phyloP scores from a whole-genome alignment of 2,888 invertebrate genomes.

The Xestobium rufovillosum region DNA sequence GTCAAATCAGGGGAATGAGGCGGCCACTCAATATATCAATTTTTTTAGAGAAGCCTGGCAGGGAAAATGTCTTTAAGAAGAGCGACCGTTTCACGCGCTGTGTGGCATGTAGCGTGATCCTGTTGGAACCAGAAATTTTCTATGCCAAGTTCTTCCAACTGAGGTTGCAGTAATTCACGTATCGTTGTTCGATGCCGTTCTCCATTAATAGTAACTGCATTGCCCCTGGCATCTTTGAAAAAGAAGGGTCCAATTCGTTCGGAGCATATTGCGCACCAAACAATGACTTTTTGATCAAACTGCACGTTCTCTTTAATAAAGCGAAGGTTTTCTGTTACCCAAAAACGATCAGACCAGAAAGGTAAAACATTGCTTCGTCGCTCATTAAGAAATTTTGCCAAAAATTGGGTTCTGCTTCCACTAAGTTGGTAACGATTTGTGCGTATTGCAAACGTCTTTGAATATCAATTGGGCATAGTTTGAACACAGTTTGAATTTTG shows the following conservation, averaged over 20 bases:
- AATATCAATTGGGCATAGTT: background rate
- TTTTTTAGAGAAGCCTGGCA: too few species aligned
- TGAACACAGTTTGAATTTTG: background rate
- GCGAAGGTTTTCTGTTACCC: background rate
- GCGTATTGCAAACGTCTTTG: background rate
- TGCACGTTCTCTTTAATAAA: background rate
- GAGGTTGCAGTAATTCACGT: background rate
- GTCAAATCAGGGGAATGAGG: too few species aligned
- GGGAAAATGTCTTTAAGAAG: background rate
- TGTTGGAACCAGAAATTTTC: background rate
- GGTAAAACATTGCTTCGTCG: background rate
- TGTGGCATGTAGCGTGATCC: constrained; percentile 2
- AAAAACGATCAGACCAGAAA: background rate
- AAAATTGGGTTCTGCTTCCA: background rate
- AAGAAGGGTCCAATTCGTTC: background rate
- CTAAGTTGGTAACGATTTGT: constrained; percentile 1
- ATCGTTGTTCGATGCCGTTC: background rate
- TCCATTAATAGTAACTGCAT: background rate
- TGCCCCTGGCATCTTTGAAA: background rate
- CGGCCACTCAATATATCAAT: too few species aligned
- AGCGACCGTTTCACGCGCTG: background rate
- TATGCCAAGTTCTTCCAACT: background rate
- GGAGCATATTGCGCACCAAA: background rate
- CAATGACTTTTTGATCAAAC: background rate
- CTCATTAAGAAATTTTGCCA: background rate